A percentile compares a stretch with the other conserved stretches of the same genome.
These are phyloP conservation scores for Drosophila triauraria DNA, from an alignment of 1,140 invertebrate species.

Conservation along the genomic window DNA sequence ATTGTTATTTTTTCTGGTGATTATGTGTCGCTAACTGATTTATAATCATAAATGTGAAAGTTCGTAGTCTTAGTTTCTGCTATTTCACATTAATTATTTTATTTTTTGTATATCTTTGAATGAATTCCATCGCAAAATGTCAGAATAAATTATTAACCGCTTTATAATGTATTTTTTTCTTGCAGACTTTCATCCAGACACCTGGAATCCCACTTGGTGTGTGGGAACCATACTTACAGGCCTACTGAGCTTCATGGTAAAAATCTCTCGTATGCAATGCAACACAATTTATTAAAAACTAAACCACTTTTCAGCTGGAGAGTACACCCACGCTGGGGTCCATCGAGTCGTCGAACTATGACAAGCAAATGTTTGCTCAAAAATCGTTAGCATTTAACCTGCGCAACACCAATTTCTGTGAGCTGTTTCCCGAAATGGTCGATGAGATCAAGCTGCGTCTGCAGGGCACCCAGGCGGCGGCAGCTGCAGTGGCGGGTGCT, in stretches of 20 bases:
- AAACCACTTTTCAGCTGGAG: constrained; percentile 87
- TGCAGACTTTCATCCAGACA: constrained; percentile 97
- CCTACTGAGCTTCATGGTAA: constrained; percentile 94
- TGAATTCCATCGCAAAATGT: neutral
- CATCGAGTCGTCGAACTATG: constrained; percentile 95
- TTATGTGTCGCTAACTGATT: neutral
- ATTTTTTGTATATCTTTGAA: neutral
- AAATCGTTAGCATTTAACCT: constrained; percentile 97
- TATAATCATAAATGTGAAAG: neutral
- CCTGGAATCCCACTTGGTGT: constrained; percentile 99
- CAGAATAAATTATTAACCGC: neutral
- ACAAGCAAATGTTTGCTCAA: constrained; percentile 94
- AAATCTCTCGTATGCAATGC: neutral
- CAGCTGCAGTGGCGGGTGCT: constrained; percentile 8
- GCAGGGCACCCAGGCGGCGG: constrained; percentile 51
- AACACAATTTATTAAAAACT: neutral
- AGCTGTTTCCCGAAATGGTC: constrained; percentile 82
- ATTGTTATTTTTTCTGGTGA: neutral
- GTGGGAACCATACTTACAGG: constrained; percentile 98
- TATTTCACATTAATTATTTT: neutral
- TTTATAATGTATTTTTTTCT: neutral
- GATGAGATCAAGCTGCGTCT: constrained; percentile 73
- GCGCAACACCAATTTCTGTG: constrained; percentile 92
- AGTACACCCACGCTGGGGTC: constrained; percentile 98
- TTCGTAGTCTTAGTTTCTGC: neutral